Evolutionary conservation across 2,888 invertebrate species (phyloP).

Genomic region (Drosophila diplacantha): DNA sequence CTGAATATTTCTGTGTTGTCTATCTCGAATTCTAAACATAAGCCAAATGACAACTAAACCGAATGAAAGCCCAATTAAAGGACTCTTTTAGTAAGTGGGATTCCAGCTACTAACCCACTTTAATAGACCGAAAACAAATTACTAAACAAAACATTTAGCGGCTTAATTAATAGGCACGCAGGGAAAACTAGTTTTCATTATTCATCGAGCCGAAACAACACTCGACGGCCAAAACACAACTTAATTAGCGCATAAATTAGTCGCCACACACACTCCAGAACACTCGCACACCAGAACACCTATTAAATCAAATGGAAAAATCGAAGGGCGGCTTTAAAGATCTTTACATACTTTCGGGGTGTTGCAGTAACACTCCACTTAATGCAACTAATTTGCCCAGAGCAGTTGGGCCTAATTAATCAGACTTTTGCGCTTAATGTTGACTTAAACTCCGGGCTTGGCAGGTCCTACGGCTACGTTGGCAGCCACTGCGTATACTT

Average conservation of each 20-base stretch:
- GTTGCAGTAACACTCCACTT: constrained; percentile 6
- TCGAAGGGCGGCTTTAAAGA: constrained; percentile 23
- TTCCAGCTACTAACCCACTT: constrained; percentile 2
- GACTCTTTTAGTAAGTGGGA: background rate
- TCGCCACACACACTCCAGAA: constrained; percentile 2
- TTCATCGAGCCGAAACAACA: constrained; percentile 45
- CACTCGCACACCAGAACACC: background rate
- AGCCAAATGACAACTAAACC: background rate
- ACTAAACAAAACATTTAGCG: constrained; percentile 51
- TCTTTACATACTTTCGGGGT: constrained; percentile 8
- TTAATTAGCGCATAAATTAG: constrained; percentile 59
- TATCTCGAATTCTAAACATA: background rate
- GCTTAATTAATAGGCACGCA: constrained; percentile 53
- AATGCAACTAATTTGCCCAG: constrained; percentile 32
- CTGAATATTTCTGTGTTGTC: too few species aligned
- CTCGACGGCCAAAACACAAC: constrained; percentile 43
- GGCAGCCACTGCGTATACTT: constrained; percentile 39
- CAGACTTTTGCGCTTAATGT: constrained; percentile 37
- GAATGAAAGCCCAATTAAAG: constrained; percentile 9
- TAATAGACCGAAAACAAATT: constrained; percentile 43
- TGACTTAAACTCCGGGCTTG: constrained; percentile 36
- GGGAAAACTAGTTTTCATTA: constrained; percentile 55
- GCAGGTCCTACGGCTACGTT: constrained; percentile 4
- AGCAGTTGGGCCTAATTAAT: constrained; percentile 43
- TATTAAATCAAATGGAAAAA: constrained; percentile 29